These are phyloP conservation scores for Acanthochromis polyacanthus DNA, from an alignment of 2,113 vertebrate genomes.

Conservation along the genomic window DNA sequence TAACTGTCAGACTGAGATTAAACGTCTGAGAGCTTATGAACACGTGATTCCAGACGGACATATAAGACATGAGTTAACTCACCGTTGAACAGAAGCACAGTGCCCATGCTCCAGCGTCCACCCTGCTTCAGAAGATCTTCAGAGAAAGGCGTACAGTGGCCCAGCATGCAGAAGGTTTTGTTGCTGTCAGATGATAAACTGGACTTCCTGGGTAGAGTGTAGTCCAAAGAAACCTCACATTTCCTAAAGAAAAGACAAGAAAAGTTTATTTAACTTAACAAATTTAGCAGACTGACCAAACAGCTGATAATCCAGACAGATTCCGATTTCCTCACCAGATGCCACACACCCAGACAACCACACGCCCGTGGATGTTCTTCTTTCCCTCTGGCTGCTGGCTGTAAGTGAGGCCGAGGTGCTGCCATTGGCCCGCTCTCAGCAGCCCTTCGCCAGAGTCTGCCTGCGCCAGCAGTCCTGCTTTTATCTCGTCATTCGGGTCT, in stretches of 20 bases:
- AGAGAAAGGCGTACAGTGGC: conserved; percentile 86
- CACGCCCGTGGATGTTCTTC: conserved; percentile 90
- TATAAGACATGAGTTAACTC: not conserved
- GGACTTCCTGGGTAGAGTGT: conserved; percentile 92
- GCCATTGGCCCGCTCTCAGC: conserved; percentile 89
- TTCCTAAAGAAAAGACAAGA: conserved; percentile 81
- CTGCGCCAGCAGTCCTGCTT: conserved; percentile 92
- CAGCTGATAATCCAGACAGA: not conserved
- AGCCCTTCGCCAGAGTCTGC: conserved; percentile 89
- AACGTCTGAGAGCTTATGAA: not conserved
- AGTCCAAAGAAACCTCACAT: conserved; percentile 93
- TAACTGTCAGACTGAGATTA: not conserved
- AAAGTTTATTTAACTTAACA: not conserved
- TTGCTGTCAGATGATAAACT: conserved; percentile 96
- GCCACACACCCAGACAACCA: conserved; percentile 93
- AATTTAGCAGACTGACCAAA: not conserved
- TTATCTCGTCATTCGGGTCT: conserved; percentile 94
- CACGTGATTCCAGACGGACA: not conserved
- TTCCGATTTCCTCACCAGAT: conserved; percentile 86
- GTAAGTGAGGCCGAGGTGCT: conserved; percentile 94
- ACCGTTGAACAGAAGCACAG: conserved; percentile 81
- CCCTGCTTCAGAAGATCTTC: conserved; percentile 86
- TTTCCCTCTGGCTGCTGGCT: conserved; percentile 93
- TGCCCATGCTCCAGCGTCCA: conserved; percentile 91
- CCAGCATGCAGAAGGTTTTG: conserved; percentile 96